A percentile compares a stretch with the other conserved stretches of the same genome.
phyloP scores from a whole-genome alignment of 2,113 vertebrate genomes.

The Cercocebus atys region DNA sequence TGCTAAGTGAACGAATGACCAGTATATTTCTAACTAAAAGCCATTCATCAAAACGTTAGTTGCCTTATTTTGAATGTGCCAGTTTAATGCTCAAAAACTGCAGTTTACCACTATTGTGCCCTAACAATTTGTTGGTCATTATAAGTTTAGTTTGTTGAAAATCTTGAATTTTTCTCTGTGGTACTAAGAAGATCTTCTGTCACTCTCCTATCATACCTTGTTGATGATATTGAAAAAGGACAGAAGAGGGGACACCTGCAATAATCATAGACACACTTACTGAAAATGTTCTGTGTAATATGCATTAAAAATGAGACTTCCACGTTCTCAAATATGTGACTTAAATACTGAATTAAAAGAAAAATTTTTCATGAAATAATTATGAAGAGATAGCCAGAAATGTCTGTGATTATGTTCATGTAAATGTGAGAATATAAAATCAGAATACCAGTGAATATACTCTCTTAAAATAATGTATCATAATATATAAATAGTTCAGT shows the following conservation, averaged over 20 bases:
- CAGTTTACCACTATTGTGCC: background rate
- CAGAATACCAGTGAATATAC: background rate
- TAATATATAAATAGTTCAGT: background rate
- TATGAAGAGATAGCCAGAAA: background rate
- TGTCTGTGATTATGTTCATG: background rate
- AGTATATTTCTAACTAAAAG: background rate
- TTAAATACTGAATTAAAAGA: background rate
- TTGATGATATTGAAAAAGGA: background rate
- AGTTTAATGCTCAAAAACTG: background rate
- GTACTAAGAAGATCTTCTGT: background rate
- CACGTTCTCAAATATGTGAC: background rate
- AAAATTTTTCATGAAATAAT: background rate
- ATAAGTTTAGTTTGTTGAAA: background rate
- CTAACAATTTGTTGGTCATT: background rate
- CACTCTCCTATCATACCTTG: background rate
- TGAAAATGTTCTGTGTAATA: background rate
- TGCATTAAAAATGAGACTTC: background rate
- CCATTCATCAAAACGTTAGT: background rate
- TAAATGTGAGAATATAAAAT: conserved; percentile 30
- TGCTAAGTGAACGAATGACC: background rate
- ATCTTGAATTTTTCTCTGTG: background rate
- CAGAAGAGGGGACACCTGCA: background rate
- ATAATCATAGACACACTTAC: background rate
- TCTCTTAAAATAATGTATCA: background rate
- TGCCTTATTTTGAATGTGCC: background rate